Base-by-base conservation (phyloP, 1,140 invertebrate species). In the Lordiphosa clarofinis region DNA sequence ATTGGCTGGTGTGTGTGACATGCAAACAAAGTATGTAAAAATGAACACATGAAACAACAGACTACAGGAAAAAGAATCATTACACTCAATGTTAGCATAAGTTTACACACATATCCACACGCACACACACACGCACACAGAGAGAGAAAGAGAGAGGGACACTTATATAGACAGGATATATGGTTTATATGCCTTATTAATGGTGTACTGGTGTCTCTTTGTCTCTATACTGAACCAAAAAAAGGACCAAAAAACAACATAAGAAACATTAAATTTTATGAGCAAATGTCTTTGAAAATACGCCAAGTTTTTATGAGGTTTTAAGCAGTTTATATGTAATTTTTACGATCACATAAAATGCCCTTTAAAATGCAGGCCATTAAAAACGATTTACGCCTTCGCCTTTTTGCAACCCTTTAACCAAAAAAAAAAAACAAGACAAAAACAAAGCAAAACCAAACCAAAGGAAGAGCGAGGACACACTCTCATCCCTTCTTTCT, bases 321-420 rank as follows among this genome's bases (percentile, higher is more conserved):
- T 84, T 78, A 86, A 82, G 76, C 78, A 82, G 73, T 76, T 82
- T 84, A 82, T 81, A 81, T 82, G 76, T 62, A 76, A 76, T 73
- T 76, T 87, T 76, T 73, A 86, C 72, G 82, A 82, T 84, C 69
- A 54, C 76, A 87, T 82, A 76, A 82, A 87, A 87, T 65, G 69
- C 56, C 69, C 54, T 84, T 86, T 46, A 46, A 82, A 86, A 86
- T 86, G 78, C 60, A 78, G 73, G 24, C 73, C 79, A 79, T 84
- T 84, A 86, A 86, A 86, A 86, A 79, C 73, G 73, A 86, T 86
- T 86, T 84, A 86, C 73, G 78, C 79, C 60, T 69, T 59, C 36
- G 59, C 50, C 53, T 48, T 55, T 50, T 19, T 33, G 56, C 76
- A 75, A 56, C 67, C 76, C 72, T 54, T 50, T 39, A 38, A 31